Percentiles rank a stretch among this genome's conserved stretches.
Evolutionary conservation across 2,888 invertebrate species (phyloP).

Genomic region (Serripes groenlandicus): DNA sequence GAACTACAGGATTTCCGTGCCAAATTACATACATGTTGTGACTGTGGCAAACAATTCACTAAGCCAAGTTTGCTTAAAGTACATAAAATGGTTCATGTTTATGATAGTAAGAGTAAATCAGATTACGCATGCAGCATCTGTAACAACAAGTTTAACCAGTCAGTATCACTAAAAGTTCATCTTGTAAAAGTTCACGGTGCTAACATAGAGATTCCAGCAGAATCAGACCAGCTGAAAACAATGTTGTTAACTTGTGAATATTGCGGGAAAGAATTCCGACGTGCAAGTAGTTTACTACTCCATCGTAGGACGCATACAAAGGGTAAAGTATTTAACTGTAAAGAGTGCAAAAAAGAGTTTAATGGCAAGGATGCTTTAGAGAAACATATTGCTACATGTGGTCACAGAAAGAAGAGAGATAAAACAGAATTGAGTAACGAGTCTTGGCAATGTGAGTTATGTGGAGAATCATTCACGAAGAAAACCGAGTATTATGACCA

Average conservation of each 20-base stretch:
- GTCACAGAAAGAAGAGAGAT: neutral
- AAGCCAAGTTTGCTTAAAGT: neutral
- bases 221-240: slow-evolving; percentile 2
- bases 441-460: slow-evolving; percentile 7
- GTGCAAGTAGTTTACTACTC: neutral
- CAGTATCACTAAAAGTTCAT: slow-evolving; percentile 2
- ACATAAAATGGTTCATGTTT: neutral
- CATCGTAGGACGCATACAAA: neutral
- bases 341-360: neutral
- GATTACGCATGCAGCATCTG: neutral
- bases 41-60: slow-evolving; percentile 6
- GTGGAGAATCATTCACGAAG: neutral
- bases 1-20: neutral
- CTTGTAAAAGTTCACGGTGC: slow-evolving; percentile 13
- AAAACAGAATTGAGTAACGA: neutral
- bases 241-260: slow-evolving; percentile 8
- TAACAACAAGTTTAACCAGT: neutral
- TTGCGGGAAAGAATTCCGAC: slow-evolving; percentile 6
- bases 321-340: neutral
- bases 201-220: neutral
- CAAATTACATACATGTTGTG: neutral
- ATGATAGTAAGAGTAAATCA: neutral
- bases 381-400: neutral
- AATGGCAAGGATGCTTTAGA: neutral
- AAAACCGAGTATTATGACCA: slow-evolving; percentile 6